phyloP scores from a whole-genome alignment of 1,140 invertebrate genomes.

The Brachionus angularis region DNA sequence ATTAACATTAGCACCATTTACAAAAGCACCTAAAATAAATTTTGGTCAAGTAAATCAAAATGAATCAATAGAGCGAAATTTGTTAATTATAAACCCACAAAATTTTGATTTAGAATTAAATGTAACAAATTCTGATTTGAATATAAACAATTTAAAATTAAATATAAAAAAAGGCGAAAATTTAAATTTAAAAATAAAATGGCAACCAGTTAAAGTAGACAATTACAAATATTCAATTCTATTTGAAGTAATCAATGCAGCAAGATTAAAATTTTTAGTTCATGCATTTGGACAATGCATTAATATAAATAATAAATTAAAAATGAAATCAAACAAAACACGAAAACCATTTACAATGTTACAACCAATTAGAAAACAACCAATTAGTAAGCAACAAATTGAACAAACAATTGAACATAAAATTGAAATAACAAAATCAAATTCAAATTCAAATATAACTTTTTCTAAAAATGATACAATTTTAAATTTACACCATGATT shows the following conservation, averaged over 20 bases:
- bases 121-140: slow-evolving; percentile 13
- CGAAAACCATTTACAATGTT: slow-evolving; percentile 33
- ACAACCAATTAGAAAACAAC: slow-evolving; percentile 12
- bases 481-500: too few species aligned
- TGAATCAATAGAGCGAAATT: slow-evolving; percentile 2
- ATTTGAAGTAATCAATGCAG: slow-evolving; percentile 30
- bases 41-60: slow-evolving; percentile 31
- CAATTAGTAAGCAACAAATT: too few species aligned
- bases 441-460: too few species aligned
- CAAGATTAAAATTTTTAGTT: slow-evolving; percentile 38
- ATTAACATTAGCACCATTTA: slow-evolving; percentile 27
- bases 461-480: too few species aligned
- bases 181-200: slow-evolving; percentile 28
- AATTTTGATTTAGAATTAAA: slow-evolving; percentile 25
- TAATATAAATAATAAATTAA: neutral
- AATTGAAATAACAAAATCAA: too few species aligned
- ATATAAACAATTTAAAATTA: slow-evolving; percentile 31
- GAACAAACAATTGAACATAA: too few species aligned
- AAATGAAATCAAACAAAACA: too few species aligned
- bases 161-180: slow-evolving; percentile 6
- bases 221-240: slow-evolving; percentile 32
- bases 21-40: slow-evolving; percentile 39
- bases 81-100: slow-evolving; percentile 20
- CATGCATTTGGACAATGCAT: slow-evolving; percentile 36
- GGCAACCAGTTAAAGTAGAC: slow-evolving; percentile 9